phyloP scores from a whole-genome alignment of 2,888 invertebrate genomes.

The Drosophila limbata region DNA sequence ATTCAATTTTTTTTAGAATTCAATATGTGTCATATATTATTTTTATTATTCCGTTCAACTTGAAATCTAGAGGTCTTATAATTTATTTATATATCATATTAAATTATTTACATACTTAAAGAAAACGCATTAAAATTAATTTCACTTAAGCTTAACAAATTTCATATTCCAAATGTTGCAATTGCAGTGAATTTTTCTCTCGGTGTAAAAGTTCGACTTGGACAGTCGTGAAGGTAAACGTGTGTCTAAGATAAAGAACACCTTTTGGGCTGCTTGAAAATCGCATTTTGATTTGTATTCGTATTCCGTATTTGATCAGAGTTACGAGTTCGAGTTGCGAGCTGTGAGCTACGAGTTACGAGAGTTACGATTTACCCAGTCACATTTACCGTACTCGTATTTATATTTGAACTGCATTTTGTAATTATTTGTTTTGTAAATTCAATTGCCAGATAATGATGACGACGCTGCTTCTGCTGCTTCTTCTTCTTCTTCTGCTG shows the following conservation, averaged over 20 bases:
- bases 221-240: conserved; percentile 57
- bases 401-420: conserved; percentile 66
- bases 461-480: conserved; percentile 40
- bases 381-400: conserved; percentile 47
- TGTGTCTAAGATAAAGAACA: conserved; percentile 64
- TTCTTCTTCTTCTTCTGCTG: conserved; percentile 3
- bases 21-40: too few species aligned
- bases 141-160: too few species aligned
- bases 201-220: conserved; percentile 4
- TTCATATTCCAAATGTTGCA: too few species aligned
- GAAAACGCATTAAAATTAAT: too few species aligned
- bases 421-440: conserved; percentile 84
- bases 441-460: conserved; percentile 84
- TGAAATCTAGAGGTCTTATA: too few species aligned
- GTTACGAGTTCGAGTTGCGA: conserved; percentile 33
- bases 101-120: background rate
- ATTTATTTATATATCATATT: too few species aligned
- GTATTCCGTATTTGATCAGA: conserved; percentile 77
- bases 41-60: too few species aligned
- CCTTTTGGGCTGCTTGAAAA: conserved; percentile 72
- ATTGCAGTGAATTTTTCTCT: background rate
- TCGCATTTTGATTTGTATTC: conserved; percentile 84
- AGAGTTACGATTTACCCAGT: conserved; percentile 46
- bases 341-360: conserved; percentile 36
- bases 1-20: too few species aligned